Conservation (phyloP, 1,140 invertebrate genomes). For the Galendromus occidentalis region DNA sequence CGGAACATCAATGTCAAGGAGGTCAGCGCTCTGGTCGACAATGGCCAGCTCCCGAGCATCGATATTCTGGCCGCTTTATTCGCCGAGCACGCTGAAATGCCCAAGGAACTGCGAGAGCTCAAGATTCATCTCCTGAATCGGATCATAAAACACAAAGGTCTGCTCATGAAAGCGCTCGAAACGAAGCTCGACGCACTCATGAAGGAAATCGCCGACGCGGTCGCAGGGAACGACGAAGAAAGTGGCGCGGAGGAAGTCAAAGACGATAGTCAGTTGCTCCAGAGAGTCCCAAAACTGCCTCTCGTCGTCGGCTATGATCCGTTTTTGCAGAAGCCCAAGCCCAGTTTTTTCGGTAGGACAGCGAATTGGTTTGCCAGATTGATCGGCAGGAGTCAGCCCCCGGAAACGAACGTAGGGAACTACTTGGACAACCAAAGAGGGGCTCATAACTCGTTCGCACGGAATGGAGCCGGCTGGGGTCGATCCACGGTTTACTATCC, state of each 20-base stretch:
- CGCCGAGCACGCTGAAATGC: not conserved
- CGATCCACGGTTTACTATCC: not conserved
- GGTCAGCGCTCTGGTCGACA: not conserved
- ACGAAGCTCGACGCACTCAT: not conserved
- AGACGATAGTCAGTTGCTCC: not conserved
- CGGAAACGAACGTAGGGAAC: not conserved
- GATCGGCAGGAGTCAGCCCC: not conserved
- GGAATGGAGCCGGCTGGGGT: not conserved
- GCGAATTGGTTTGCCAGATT: not conserved
- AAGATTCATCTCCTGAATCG: not conserved
- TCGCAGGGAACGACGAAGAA: not conserved
- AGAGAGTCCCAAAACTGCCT: not conserved
- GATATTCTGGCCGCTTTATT: not conserved
- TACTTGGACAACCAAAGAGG: not conserved
- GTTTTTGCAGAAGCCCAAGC: not conserved
- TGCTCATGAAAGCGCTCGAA: not conserved
- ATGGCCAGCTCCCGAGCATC: not conserved
- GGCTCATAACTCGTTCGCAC: not conserved
- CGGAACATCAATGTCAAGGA: not conserved
- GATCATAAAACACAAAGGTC: not conserved
- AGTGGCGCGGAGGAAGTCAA: too few species aligned
- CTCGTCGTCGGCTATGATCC: not conserved
- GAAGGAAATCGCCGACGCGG: not conserved
- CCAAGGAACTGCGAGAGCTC: not conserved
- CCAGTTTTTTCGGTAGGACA: not conserved